phyloP scores from a whole-genome alignment of 2,113 vertebrate species.

The Lynx canadensis region DNA sequence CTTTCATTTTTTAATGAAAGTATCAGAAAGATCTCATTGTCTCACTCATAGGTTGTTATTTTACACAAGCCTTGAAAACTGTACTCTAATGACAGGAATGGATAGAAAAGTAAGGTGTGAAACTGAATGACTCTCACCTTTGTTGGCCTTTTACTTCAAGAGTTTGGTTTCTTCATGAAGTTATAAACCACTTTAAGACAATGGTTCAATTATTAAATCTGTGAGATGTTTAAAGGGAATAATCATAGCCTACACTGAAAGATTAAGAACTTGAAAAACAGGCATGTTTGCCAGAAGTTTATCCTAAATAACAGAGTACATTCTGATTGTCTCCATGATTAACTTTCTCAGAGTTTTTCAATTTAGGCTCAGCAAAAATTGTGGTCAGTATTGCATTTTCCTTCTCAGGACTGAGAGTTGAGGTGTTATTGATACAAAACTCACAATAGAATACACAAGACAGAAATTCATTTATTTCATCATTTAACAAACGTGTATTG shows the following conservation, averaged over 20 bases:
- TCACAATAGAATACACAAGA: neutral
- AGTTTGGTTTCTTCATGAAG: neutral
- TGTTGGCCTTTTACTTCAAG: neutral
- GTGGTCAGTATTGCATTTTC: neutral
- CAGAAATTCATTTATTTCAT: neutral
- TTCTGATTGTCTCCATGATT: constrained; percentile 5
- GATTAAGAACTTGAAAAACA: constrained; percentile 63
- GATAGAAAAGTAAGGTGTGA: neutral
- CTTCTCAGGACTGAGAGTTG: neutral
- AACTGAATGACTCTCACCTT: neutral
- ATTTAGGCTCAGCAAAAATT: neutral
- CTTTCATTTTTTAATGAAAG: neutral
- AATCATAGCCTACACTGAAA: constrained; percentile 42
- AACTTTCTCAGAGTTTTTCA: neutral
- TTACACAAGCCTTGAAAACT: neutral
- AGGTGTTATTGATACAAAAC: neutral
- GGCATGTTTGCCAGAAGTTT: constrained; percentile 24
- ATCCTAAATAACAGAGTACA: constrained; percentile 32
- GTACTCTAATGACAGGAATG: neutral
- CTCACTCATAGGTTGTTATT: neutral
- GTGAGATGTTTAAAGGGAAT: constrained; percentile 35
- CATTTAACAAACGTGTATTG: neutral
- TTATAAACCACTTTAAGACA: constrained; percentile 35
- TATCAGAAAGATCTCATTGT: neutral
- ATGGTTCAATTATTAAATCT: constrained; percentile 50